These are phyloP conservation scores for Idaea aversata DNA, from an alignment of 2,888 invertebrate genomes.

Conservation along the genomic window DNA sequence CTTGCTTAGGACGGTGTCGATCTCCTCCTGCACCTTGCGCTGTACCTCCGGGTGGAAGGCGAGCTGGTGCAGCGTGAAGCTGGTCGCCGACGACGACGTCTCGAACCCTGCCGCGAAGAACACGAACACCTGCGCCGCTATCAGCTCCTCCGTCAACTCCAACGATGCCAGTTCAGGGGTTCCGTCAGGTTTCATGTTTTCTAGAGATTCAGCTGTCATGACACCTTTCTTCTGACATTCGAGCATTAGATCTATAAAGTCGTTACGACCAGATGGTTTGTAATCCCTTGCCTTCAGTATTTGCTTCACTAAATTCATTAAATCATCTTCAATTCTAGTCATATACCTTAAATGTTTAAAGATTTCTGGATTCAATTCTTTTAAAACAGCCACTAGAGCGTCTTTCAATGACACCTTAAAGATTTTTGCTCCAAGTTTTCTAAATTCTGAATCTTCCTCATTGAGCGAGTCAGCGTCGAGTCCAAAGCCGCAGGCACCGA, in stretches of 20 bases:
- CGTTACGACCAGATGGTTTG: constrained; percentile 48
- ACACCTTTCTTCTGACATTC: constrained; percentile 48
- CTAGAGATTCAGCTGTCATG: constrained; percentile 49
- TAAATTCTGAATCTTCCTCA: constrained; percentile 50
- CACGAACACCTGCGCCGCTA: constrained; percentile 54
- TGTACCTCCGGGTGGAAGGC: constrained; percentile 51
- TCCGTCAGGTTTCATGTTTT: constrained; percentile 43
- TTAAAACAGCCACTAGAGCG: constrained; percentile 35
- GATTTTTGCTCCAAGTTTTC: constrained; percentile 50
- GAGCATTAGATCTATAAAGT: constrained; percentile 54
- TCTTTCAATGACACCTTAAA: constrained; percentile 35
- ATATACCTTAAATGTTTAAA: constrained; percentile 42
- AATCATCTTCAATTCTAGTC: constrained; percentile 40
- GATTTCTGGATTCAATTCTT: constrained; percentile 45
- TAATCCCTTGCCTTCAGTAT: constrained; percentile 50
- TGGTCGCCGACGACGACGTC: constrained; percentile 57
- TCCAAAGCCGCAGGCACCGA: constrained; percentile 59
- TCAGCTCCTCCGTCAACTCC: constrained; percentile 46
- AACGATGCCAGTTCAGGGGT: constrained; percentile 35
- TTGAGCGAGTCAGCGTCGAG: constrained; percentile 53
- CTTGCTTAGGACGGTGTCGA: constrained; percentile 44
- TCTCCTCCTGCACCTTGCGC: constrained; percentile 45
- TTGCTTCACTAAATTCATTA: constrained; percentile 43
- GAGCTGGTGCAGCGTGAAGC: constrained; percentile 54
- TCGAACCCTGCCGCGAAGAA: constrained; percentile 61